Percentiles rank a stretch among this genome's conserved stretches.
These are phyloP conservation scores for Tenualosa ilisha DNA, from an alignment of 2,797 vertebrate species.

Conservation along the genomic window DNA sequence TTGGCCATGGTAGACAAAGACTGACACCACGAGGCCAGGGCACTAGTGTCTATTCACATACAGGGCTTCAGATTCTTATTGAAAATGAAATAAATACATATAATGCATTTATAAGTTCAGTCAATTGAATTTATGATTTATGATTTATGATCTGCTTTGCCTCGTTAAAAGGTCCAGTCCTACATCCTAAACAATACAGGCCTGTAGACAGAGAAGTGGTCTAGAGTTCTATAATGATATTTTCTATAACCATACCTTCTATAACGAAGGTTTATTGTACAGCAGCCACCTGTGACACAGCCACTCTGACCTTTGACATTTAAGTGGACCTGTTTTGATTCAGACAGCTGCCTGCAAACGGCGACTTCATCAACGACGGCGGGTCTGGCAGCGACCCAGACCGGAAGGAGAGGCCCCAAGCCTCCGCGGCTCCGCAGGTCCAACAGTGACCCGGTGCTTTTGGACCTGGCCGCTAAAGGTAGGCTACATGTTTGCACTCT, in stretches of 20 bases:
- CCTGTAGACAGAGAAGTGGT: background rate
- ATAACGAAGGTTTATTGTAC: background rate
- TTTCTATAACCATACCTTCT: no score
- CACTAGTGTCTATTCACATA: background rate
- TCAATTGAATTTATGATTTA: no score
- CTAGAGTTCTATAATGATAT: background rate
- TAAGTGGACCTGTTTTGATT: constrained; percentile 7
- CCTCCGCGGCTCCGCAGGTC: constrained; percentile 58
- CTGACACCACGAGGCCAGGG: background rate
- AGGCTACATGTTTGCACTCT: background rate
- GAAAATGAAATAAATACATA: no score
- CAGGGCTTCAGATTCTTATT: background rate
- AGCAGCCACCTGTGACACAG: background rate
- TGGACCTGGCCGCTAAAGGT: constrained; percentile 69
- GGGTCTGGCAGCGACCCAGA: constrained; percentile 38
- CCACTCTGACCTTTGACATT: background rate
- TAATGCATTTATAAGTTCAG: no score
- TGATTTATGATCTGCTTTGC: no score
- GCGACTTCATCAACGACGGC: constrained; percentile 38
- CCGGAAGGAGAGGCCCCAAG: constrained; percentile 28
- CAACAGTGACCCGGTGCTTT: constrained; percentile 72
- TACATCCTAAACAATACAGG: background rate
- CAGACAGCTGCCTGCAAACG: constrained; percentile 54
- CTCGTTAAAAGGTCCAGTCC: no score
- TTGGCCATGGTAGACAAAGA: background rate